Evolutionary conservation across 2,888 invertebrate species (phyloP).

Genomic region (Leucoma salicis): DNA sequence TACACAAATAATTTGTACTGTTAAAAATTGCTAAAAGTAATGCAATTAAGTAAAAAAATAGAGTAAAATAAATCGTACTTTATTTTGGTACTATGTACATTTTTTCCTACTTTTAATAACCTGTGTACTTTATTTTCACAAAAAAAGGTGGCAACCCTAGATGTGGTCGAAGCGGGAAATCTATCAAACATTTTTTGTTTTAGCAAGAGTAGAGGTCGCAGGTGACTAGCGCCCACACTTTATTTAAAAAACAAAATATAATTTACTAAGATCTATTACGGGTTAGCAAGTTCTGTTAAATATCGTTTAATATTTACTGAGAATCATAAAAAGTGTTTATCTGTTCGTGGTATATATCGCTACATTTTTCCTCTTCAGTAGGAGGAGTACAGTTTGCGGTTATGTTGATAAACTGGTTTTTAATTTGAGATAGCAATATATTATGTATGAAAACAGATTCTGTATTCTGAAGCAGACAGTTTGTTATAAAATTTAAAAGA

Average conservation of each 20-base stretch:
- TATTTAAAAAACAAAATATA: background rate
- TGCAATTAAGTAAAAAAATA: too few species aligned
- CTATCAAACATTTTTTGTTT: constrained; percentile 41
- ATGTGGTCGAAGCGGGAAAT: constrained; percentile 27
- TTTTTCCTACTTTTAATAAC: constrained; percentile 1
- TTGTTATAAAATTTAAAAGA: background rate
- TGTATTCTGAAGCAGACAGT: too few species aligned
- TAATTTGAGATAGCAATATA: background rate
- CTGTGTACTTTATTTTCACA: constrained; percentile 1
- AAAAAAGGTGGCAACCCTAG: constrained; percentile 12
- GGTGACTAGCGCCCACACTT: background rate
- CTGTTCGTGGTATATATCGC: constrained; percentile 9
- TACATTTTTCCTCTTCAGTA: background rate
- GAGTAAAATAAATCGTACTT: too few species aligned
- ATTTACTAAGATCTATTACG: background rate
- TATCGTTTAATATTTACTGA: background rate
- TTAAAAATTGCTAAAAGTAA: too few species aligned
- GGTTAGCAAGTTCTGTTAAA: background rate
- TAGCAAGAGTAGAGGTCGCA: constrained; percentile 52
- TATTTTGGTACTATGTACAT: too few species aligned
- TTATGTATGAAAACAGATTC: too few species aligned
- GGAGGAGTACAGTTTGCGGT: constrained; percentile 1
- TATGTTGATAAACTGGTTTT: background rate
- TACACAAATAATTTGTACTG: too few species aligned
- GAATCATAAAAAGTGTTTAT: background rate